phyloP scores from a whole-genome alignment of 2,888 invertebrate genomes.

The Eilema sororculum region DNA sequence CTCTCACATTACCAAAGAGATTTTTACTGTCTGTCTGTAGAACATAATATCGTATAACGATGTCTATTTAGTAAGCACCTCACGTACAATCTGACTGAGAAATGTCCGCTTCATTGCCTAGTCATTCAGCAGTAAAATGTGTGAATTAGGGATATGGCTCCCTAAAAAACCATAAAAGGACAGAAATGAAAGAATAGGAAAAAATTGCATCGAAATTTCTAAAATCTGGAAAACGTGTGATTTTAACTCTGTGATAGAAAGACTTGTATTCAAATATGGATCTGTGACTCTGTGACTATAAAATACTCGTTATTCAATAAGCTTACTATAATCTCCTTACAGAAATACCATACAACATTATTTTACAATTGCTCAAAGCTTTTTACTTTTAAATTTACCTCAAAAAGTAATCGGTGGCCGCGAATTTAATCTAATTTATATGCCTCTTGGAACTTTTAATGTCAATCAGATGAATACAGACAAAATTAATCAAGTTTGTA shows the following conservation, averaged over 20 bases:
- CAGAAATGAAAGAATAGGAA: neutral
- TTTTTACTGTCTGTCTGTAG: neutral
- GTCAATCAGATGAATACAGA: neutral
- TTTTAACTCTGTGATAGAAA: too few species aligned
- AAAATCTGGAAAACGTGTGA: too few species aligned
- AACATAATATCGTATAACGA: neutral
- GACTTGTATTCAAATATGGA: too few species aligned
- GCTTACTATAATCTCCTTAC: neutral
- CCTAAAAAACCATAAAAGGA: neutral
- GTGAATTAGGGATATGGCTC: neutral
- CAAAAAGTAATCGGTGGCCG: neutral
- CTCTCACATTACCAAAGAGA: neutral
- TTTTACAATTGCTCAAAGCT: neutral
- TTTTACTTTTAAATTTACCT: too few species aligned
- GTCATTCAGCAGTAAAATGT: constrained; percentile 1
- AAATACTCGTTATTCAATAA: neutral
- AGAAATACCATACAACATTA: neutral
- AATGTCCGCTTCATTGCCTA: neutral
- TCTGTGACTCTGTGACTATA: too few species aligned
- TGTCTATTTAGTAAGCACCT: constrained; percentile 1
- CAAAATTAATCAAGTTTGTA: too few species aligned
- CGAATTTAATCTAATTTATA: neutral
- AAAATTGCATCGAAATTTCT: too few species aligned
- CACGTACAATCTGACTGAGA: constrained; percentile 4
- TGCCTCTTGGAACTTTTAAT: neutral